Percentiles rank a stretch among this genome's conserved stretches.
Conservation (phyloP, 2,797 vertebrate genomes). For the Sardinella longiceps region DNA sequence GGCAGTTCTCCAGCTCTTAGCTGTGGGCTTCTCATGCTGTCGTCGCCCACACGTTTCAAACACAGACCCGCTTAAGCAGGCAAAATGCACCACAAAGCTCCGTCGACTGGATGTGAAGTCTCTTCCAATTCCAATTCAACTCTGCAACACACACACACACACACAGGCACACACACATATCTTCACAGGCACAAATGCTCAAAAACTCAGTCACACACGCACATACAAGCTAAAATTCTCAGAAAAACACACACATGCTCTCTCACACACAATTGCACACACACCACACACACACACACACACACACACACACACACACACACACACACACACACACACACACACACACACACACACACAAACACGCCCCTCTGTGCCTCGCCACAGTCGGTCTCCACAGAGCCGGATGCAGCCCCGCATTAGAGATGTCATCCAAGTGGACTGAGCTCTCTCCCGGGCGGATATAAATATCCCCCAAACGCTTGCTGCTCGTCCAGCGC, state of each 20-base stretch:
- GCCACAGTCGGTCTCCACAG: not conserved
- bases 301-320: not conserved
- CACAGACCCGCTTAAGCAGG: not conserved
- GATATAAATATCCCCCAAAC: conserved; percentile 6
- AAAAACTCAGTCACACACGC: not conserved
- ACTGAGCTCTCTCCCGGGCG: not conserved
- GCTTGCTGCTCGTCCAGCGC: not conserved
- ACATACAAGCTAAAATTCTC: not conserved
- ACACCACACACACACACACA: not conserved
- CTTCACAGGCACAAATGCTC: too few relatives aligned
- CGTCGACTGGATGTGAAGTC: not conserved
- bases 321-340: not conserved
- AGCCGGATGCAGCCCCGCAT: conserved; percentile 5
- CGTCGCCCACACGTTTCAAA: not conserved
- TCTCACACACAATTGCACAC: not conserved
- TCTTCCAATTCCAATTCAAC: not conserved
- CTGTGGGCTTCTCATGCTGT: not conserved
- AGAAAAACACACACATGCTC: not conserved
- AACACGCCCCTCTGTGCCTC: not conserved
- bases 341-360: not conserved
- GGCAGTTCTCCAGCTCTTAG: not conserved
- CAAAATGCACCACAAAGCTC: not conserved
- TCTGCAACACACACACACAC: not conserved
- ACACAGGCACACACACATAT: not conserved
- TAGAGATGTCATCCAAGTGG: conserved; percentile 25